Evolutionary conservation across 2,113 vertebrate genomes (phyloP).

Genomic region (Alaudala cheleensis): DNA sequence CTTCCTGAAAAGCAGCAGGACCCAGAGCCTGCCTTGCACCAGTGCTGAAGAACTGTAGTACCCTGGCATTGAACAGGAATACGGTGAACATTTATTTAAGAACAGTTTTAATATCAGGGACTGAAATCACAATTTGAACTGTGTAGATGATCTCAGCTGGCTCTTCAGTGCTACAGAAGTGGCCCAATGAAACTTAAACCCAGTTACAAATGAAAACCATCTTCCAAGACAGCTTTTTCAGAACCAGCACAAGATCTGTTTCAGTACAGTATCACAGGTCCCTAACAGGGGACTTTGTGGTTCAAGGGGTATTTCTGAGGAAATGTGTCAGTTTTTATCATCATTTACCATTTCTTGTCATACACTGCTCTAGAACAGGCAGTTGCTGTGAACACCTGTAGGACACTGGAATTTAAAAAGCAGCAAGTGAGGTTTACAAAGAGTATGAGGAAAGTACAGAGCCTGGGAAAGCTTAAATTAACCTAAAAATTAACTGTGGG

Average conservation of each 20-base stretch:
- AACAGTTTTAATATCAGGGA: neutral
- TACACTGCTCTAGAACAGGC: neutral
- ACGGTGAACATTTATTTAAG: neutral
- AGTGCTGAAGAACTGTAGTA: neutral
- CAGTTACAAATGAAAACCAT: conserved; percentile 5
- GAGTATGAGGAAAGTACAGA: neutral
- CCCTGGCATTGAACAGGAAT: neutral
- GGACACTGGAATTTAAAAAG: neutral
- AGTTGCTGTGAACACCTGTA: neutral
- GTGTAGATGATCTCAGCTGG: neutral
- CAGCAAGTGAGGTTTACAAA: neutral
- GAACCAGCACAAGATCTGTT: neutral
- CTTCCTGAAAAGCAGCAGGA: neutral
- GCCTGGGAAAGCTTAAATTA: neutral
- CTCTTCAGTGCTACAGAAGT: neutral
- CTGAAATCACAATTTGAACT: neutral
- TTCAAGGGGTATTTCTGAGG: neutral
- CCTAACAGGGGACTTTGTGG: neutral
- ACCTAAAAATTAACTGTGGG: neutral
- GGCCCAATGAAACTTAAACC: neutral
- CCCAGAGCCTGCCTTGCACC: neutral
- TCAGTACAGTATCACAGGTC: neutral
- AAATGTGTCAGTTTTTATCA: neutral
- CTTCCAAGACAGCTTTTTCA: neutral
- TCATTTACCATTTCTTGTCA: neutral